Evolutionary conservation across 1,140 invertebrate genomes (phyloP).

Genomic region (Octopus bimaculoides): DNA sequence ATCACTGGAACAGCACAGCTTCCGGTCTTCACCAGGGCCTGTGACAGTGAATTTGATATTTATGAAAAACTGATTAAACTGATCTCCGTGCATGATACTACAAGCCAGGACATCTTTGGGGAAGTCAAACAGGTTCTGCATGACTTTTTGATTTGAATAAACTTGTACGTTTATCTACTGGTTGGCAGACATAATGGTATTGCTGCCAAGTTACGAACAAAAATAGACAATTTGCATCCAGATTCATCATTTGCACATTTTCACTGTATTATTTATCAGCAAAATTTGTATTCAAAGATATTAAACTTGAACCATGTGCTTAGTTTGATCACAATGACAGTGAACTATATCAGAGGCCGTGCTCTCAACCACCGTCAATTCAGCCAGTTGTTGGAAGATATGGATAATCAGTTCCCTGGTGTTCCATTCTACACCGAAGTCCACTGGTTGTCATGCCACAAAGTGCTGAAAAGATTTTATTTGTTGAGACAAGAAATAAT

Average conservation of each 20-base stretch:
- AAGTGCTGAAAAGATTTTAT: constrained; percentile 16
- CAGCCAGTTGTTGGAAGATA: constrained; percentile 19
- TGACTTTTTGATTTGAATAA: too few species aligned
- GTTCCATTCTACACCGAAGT: constrained; percentile 14
- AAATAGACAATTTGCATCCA: too few species aligned
- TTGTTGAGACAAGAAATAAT: constrained; percentile 19
- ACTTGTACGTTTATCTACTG: too few species aligned
- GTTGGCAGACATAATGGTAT: too few species aligned
- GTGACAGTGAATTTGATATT: too few species aligned
- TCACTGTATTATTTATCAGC: constrained; percentile 6
- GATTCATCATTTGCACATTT: neutral
- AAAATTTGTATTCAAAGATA: neutral
- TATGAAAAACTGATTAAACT: too few species aligned
- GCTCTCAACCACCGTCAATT: constrained; percentile 23
- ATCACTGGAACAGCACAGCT: too few species aligned
- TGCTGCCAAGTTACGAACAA: too few species aligned
- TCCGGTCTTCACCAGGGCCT: too few species aligned
- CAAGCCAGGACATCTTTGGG: too few species aligned
- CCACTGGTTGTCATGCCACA: constrained; percentile 17
- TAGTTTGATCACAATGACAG: constrained; percentile 12
- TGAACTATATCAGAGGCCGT: constrained; percentile 17
- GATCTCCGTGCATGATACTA: too few species aligned
- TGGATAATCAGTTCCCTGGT: constrained; percentile 22
- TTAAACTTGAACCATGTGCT: neutral
- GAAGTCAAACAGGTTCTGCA: too few species aligned